phyloP scores from a whole-genome alignment of 2,797 vertebrate genomes.

The Cuniculus paca region DNA sequence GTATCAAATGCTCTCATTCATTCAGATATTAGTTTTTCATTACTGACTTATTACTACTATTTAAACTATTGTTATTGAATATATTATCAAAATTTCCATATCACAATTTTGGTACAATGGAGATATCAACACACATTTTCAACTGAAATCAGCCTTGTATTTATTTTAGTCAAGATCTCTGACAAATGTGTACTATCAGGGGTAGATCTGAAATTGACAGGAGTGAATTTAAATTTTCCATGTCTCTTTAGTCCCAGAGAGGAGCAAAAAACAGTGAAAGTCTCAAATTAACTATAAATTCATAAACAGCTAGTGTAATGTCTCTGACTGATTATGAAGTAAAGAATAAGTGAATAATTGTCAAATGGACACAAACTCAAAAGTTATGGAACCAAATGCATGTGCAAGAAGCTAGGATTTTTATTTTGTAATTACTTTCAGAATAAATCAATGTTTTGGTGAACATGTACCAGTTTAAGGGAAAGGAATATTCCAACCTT shows the following conservation, averaged over 20 bases:
- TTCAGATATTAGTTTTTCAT: background rate
- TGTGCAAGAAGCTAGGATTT: background rate
- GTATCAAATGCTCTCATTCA: background rate
- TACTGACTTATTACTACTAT: background rate
- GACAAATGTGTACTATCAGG: background rate
- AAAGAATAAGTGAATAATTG: constrained; percentile 12
- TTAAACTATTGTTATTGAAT: background rate
- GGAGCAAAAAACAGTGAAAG: background rate
- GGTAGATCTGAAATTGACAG: background rate
- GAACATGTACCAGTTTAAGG: background rate
- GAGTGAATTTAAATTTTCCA: background rate
- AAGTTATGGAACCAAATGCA: background rate
- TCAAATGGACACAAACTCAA: background rate
- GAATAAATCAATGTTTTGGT: background rate
- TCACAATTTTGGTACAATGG: background rate
- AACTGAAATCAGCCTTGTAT: background rate
- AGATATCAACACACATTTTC: constrained; percentile 10
- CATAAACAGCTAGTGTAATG: background rate
- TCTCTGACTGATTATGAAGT: background rate
- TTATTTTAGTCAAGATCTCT: constrained; percentile 24
- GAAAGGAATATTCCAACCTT: background rate
- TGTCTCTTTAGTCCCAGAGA: background rate
- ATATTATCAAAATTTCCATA: background rate
- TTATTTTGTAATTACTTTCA: background rate
- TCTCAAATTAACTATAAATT: background rate